These are phyloP conservation scores for Erithacus rubecula DNA, from an alignment of 2,797 vertebrate species.

Conservation along the genomic window DNA sequence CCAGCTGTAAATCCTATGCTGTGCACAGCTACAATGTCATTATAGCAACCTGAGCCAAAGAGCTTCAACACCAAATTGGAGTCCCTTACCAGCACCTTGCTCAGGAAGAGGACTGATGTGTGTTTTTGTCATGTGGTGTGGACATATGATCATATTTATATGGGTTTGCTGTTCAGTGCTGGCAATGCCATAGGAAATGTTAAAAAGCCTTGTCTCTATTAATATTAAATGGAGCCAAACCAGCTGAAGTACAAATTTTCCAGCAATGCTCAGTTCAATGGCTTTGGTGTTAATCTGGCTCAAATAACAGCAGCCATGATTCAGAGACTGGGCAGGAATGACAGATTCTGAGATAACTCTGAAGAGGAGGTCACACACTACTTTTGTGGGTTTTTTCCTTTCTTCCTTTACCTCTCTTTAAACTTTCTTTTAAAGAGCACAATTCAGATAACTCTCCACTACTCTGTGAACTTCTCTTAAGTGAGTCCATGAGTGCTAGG, in stretches of 20 bases:
- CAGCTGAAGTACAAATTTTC: neutral
- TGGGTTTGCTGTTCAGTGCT: neutral
- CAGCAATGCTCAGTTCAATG: neutral
- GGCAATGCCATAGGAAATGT: neutral
- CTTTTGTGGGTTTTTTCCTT: neutral
- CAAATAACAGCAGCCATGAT: neutral
- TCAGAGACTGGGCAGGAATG: neutral
- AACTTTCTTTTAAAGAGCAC: neutral
- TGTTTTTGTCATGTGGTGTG: accelerated
- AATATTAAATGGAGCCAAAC: neutral
- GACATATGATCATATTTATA: accelerated
- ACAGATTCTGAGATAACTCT: neutral
- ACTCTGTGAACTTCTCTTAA: neutral
- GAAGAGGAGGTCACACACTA: neutral
- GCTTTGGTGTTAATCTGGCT: neutral
- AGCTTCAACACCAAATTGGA: accelerated
- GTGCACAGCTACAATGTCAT: neutral
- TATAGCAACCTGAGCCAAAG: neutral
- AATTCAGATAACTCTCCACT: neutral
- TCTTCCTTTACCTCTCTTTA: neutral
- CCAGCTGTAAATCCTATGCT: neutral
- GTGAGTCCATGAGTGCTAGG: neutral
- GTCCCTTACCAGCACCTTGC: neutral
- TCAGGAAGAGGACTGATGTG: neutral
- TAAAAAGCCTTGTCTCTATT: neutral